Percentiles rank a stretch among this genome's conserved stretches.
These are phyloP conservation scores for Megalonaias nervosa DNA, from an alignment of 1,140 invertebrate genomes.

Conservation along the genomic window DNA sequence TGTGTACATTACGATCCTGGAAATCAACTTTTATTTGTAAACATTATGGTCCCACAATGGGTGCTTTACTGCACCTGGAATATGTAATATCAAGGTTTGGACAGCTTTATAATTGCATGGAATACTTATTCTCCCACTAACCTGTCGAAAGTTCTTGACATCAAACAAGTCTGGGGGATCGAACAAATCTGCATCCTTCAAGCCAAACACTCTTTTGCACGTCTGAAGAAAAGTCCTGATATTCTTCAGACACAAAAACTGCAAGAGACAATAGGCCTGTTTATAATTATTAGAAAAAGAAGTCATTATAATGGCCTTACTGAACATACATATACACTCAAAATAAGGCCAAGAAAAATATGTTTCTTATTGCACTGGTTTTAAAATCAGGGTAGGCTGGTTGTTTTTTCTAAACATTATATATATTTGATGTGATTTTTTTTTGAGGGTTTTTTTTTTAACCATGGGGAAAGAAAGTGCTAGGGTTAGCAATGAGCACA, in stretches of 20 bases:
- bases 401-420: too few species aligned
- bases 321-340: not conserved
- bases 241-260: slow-evolving; percentile 96
- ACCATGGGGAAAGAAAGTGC: too few species aligned
- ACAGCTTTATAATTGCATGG: not conserved
- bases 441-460: too few species aligned
- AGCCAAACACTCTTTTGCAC: slow-evolving; percentile 85
- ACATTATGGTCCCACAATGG: too few species aligned
- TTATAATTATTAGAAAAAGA: not conserved
- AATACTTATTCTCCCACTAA: slow-evolving; percentile 42
- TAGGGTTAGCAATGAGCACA: too few species aligned
- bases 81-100: too few species aligned
- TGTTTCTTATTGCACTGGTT: too few species aligned
- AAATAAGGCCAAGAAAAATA: not conserved
- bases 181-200: slow-evolving; percentile 91
- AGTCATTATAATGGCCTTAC: not conserved
- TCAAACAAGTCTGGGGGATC: slow-evolving; percentile 94
- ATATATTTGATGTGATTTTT: too few species aligned
- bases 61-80: too few species aligned
- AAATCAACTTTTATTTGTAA: too few species aligned
- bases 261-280: slow-evolving; percentile 63
- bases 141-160: slow-evolving; percentile 89
- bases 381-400: too few species aligned
- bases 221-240: slow-evolving; percentile 92
- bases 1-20: too few species aligned